Evolutionary conservation across 2,113 vertebrate genomes (phyloP), one percentile per base, ranked within the genome.

Genomic region (Pomatostomus ruficeps): DNA sequence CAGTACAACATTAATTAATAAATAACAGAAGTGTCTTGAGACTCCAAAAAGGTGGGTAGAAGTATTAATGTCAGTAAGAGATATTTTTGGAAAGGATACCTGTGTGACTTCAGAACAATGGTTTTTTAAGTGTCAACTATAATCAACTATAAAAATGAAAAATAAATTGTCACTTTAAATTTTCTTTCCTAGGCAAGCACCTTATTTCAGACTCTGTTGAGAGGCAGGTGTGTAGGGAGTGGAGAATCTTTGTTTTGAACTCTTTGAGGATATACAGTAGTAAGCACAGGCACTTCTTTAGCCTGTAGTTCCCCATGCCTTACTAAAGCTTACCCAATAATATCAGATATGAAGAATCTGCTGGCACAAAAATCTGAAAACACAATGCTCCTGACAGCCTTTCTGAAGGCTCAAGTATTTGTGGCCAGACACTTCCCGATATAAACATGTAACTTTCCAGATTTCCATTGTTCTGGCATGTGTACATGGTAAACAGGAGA

Each of bases 71-170:
- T 90, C 59, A 91, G 63, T 86, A 94, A 89, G 63, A 95, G 75
- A 78, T 68, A 67, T 88, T 93, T 96, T 89, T 78, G 77, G 93
- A 96, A 84, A 62, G 43, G 46, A 95, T 91, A 93, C 88, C 38
- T 83, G 51, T 80, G 73, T 54, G 49, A 82, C 71, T 96, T 89
- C 57, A 95, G 75, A 93, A 95, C 33, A 4, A 62, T 77, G 46
- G 11, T 8, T 65, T 91, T 90, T 85, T 74, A 89, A 92, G 49
- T 38, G 74, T 63, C 88, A n/a, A n/a, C n/a, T n/a, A n/a, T n/a
- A n/a, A n/a, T 89, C 91, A 96, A 90, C 58, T 65, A 72, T 90
- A 96, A 96, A 96, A 97, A 94, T 74, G 43, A 95, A 96, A 94
- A 92, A 78, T 49, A 87, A 81, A 29, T 85, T 92, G 73, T 88